Percentiles rank a stretch among this genome's conserved stretches.
These are phyloP conservation scores for Bacillus rossius DNA, from an alignment of 1,140 invertebrate genomes.

Conservation along the genomic window DNA sequence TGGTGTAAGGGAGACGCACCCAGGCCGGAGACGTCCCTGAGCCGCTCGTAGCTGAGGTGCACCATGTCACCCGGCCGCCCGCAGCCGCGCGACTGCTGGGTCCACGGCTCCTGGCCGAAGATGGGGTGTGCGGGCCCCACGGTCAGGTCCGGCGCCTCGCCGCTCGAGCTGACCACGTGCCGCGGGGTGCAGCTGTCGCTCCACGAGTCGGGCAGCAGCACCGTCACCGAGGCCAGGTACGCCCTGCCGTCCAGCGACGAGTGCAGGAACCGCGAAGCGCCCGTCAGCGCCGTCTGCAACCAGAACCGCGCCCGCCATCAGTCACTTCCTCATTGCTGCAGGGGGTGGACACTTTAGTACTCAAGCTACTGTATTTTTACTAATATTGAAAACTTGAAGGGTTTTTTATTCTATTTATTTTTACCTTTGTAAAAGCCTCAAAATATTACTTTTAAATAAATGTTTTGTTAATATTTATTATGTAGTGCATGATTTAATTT, in stretches of 20 bases:
- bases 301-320: no score
- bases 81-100: slow-evolving; percentile 53
- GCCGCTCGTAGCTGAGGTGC: slow-evolving; percentile 42
- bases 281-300: slow-evolving; percentile 43
- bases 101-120: slow-evolving; percentile 47
- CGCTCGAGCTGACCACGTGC: slow-evolving; percentile 36
- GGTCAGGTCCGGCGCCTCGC: slow-evolving; percentile 46
- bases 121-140: slow-evolving; percentile 45
- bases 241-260: slow-evolving; percentile 48
- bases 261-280: slow-evolving; percentile 46
- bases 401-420: no score
- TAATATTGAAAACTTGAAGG: no score
- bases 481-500: no score
- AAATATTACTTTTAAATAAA: no score
- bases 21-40: slow-evolving; percentile 33
- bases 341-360: no score
- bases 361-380: no score
- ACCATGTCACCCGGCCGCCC: slow-evolving; percentile 54
- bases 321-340: no score
- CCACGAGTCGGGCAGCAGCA: slow-evolving; percentile 50
- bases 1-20: slow-evolving; percentile 29
- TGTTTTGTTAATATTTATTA: no score
- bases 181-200: slow-evolving; percentile 41
- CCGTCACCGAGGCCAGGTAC: slow-evolving; percentile 45
- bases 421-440: no score